Base-by-base conservation (phyloP, 2,797 vertebrate species). In the Lacerta bilineata region DNA sequence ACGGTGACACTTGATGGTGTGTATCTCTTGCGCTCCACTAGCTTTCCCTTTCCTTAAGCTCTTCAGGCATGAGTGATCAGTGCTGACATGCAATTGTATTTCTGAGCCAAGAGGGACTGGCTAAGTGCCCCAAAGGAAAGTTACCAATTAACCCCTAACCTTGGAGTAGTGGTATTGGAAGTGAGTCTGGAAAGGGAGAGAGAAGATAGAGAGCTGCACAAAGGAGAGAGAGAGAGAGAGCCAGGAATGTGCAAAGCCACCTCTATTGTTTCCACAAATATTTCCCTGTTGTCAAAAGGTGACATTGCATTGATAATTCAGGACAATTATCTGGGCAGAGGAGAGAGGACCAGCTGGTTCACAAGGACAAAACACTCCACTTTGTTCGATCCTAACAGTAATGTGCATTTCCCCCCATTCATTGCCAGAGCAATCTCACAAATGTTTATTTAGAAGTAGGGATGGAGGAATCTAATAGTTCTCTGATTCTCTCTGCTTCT, bases 81-180 rank as follows among this genome's bases (percentile, higher is more conserved):
- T 50, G 33, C 4, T 76, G 72, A 79, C 25, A 88, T 61, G 10
- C 0, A 83, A 64, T 36, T 61, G 23, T 13, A 76, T 39, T 87
- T 87, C 25, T 84, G 75, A 92, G 64, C 61, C 74, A 87, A 50
- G 87, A 86, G 8, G 55, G 2, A 13, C 74, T 39, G 36, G 1
- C 9, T 64, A 86, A 86, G 8, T 18, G 17, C 71, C 83, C 33
- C 83, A 13, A 1, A 66, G 61, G 61, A 55, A 27, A 17, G 36
- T 4, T 78, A 90, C 80, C 87, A 76, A 86, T 61, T 84, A 93
- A 29, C 17, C 23, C 86, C 9, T 64, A 89, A 8, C 61, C 8
- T 80, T 17, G 43, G 5, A 84, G 13, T 1, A 91, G 20, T 4
- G 50, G 13, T 69, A 13, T 36, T n/a, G 2, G 20, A 18, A 87